Evolutionary conservation across 2,797 vertebrate species (phyloP).

Genomic region (Neoniphon sammara): DNA sequence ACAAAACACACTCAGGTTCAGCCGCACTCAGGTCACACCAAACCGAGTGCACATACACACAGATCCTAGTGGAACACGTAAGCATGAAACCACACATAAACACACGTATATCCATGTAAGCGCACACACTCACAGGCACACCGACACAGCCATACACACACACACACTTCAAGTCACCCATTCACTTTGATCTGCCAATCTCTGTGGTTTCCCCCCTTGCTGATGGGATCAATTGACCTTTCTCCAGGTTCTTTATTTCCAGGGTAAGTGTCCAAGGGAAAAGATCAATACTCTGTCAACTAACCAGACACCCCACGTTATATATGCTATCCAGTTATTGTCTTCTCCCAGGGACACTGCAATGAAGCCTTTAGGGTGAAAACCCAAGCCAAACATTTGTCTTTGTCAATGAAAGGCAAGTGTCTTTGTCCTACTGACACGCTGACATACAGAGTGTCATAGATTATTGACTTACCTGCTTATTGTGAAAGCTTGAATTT

Average conservation of each 20-base stretch:
- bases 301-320: slow-evolving; percentile 43
- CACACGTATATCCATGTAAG: not conserved
- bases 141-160: not conserved
- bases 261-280: slow-evolving; percentile 31
- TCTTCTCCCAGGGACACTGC: slow-evolving; percentile 28
- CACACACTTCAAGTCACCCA: slow-evolving; percentile 22
- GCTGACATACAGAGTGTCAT: not conserved
- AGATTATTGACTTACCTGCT: slow-evolving; percentile 18
- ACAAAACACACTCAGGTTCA: slow-evolving; percentile 42
- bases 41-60: not conserved
- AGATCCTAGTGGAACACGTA: not conserved
- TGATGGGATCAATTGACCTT: slow-evolving; percentile 63
- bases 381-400: slow-evolving; percentile 23
- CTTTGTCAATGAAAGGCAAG: slow-evolving; percentile 23
- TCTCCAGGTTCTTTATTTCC: slow-evolving; percentile 48
- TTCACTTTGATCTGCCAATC: slow-evolving; percentile 47
- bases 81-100: slow-evolving; percentile 1
- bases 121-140: not conserved
- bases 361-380: slow-evolving; percentile 35
- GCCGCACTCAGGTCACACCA: slow-evolving; percentile 13
- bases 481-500: not conserved
- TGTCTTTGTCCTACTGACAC: slow-evolving; percentile 6
- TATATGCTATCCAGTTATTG: slow-evolving; percentile 17
- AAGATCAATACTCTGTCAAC: slow-evolving; percentile 58
- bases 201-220: slow-evolving; percentile 22